These are phyloP conservation scores for Ciconia nigra DNA, from an alignment of 2,797 vertebrate species.

Conservation along the genomic window DNA sequence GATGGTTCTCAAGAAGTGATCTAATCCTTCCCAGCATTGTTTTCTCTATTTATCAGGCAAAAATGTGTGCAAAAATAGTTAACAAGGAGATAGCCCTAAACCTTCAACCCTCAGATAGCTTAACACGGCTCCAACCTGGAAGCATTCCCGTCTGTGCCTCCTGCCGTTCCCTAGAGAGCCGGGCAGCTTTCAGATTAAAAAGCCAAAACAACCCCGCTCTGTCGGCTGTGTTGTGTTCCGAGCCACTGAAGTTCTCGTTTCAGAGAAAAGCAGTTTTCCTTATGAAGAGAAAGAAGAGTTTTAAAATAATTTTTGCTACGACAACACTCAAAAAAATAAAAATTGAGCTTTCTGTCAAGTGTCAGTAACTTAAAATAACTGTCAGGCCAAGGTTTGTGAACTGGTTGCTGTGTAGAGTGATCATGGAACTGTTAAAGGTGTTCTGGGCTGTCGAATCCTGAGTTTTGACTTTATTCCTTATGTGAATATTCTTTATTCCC, in stretches of 20 bases:
- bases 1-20: neutral
- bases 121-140: neutral
- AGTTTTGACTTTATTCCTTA: neutral
- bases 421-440: accelerated
- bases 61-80: neutral
- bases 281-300: neutral
- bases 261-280: neutral
- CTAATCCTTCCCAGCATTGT: neutral
- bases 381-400: too few species aligned
- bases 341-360: neutral
- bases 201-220: neutral
- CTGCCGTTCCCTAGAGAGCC: neutral
- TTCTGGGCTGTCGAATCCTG: neutral
- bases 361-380: neutral
- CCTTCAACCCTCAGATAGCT: neutral
- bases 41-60: neutral
- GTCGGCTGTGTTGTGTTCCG: neutral
- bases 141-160: neutral
- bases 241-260: neutral
- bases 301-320: neutral
- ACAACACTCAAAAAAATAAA: neutral
- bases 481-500: neutral
- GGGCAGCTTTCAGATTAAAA: neutral
- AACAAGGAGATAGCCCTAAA: neutral
- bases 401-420: neutral